phyloP scores from a whole-genome alignment of 2,888 invertebrate genomes.

The Micoletzkya japonica region DNA sequence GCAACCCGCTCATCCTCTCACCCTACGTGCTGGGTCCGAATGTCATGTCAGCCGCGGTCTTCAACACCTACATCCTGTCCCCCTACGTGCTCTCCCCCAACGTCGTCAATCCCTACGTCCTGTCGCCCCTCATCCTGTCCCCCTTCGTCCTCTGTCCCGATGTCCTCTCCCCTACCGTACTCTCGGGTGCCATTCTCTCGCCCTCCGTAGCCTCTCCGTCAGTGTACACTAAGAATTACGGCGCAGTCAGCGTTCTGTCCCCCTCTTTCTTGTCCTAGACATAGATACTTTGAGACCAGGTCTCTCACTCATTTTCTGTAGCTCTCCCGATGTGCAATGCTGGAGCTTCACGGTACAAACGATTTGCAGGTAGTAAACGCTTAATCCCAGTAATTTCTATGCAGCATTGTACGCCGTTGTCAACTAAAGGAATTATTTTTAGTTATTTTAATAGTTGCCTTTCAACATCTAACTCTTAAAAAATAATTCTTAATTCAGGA shows the following conservation, averaged over 20 bases:
- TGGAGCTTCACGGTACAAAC: too few relatives aligned
- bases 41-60: slow-evolving; percentile 34
- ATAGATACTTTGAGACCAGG: too few relatives aligned
- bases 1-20: slow-evolving; percentile 31
- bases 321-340: too few relatives aligned
- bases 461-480: too few relatives aligned
- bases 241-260: slow-evolving; percentile 44
- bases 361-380: too few relatives aligned
- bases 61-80: slow-evolving; percentile 43
- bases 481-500: too few relatives aligned
- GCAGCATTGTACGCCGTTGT: too few relatives aligned
- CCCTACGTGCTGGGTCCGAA: slow-evolving; percentile 34
- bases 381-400: too few relatives aligned
- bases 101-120: slow-evolving; percentile 48
- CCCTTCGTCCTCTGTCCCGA: slow-evolving; percentile 47
- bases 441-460: too few relatives aligned
- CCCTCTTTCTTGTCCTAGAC: slow-evolving; percentile 49
- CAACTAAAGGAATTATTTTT: too few relatives aligned
- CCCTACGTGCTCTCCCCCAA: slow-evolving; percentile 51
- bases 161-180: slow-evolving; percentile 44
- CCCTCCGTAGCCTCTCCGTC: slow-evolving; percentile 42
- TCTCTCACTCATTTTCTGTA: too few relatives aligned
- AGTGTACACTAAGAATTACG: slow-evolving; percentile 45
- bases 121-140: slow-evolving; percentile 34
- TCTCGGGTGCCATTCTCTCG: slow-evolving; percentile 33